Evolutionary conservation across 2,797 vertebrate species (phyloP).

Genomic region (Chrysocyon brachyurus): DNA sequence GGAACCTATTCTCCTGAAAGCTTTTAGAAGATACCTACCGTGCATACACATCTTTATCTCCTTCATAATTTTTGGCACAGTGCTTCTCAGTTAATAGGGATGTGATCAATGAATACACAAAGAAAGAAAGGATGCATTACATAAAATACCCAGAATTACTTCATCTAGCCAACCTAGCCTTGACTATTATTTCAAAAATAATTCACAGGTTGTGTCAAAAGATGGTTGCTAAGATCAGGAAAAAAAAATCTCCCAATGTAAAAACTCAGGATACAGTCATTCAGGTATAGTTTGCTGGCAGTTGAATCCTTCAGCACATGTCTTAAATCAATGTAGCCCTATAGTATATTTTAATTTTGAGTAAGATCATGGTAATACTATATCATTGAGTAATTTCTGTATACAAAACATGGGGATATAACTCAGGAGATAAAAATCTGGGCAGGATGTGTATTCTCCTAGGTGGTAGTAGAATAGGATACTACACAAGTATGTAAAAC

Average conservation of each 20-base stretch:
- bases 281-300: not conserved
- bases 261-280: not conserved
- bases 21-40: not conserved
- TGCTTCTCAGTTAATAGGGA: not conserved
- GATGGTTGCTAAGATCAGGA: not conserved
- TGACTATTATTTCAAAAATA: not conserved
- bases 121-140: not conserved
- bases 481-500: not conserved
- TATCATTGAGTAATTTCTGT: not conserved
- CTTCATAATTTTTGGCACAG: not conserved
- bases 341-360: not conserved
- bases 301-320: not conserved
- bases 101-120: not conserved
- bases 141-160: not conserved
- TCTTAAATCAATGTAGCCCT: not conserved
- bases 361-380: not conserved
- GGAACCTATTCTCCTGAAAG: not conserved
- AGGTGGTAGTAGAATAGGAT: not conserved
- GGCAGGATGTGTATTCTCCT: not conserved
- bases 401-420: not conserved
- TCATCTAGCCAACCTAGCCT: not conserved
- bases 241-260: not conserved
- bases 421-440: not conserved
- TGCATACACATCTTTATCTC: not conserved
- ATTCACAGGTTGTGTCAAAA: conserved; percentile 3